A percentile compares a stretch with the other conserved stretches of the same genome.
These are phyloP conservation scores for Natrix natrix DNA, from an alignment of 2,797 vertebrate genomes.

Conservation along the genomic window DNA sequence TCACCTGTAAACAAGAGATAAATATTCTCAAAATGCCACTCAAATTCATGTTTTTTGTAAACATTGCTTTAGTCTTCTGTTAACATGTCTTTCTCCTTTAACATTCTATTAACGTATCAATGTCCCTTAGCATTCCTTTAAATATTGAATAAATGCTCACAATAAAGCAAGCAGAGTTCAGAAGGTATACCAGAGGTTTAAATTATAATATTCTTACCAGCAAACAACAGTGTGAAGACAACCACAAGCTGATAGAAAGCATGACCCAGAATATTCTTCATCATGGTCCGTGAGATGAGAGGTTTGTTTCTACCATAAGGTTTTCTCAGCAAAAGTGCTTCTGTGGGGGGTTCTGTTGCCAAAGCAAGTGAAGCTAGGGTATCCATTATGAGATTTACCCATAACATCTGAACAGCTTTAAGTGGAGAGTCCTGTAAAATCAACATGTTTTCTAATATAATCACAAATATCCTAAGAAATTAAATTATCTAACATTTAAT, in stretches of 20 bases:
- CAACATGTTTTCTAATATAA: constrained; percentile 58
- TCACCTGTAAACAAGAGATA: constrained; percentile 79
- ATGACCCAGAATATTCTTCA: constrained; percentile 99
- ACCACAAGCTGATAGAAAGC: constrained; percentile 92
- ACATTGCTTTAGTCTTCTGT: background rate
- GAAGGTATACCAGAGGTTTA: background rate
- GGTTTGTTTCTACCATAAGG: constrained; percentile 99
- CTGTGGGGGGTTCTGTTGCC: constrained; percentile 97
- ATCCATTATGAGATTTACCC: constrained; percentile 99
- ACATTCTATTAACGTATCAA: background rate
- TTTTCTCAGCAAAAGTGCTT: constrained; percentile 91
- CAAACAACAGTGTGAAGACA: constrained; percentile 95
- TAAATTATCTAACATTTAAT: constrained; percentile 41
- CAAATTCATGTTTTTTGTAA: background rate
- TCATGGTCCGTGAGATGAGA: constrained; percentile 98
- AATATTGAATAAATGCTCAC: background rate
- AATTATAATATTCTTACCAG: constrained; percentile 77
- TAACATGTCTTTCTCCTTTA: background rate
- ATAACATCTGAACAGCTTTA: constrained; percentile 99
- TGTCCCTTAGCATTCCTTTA: background rate
- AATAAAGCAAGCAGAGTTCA: background rate
- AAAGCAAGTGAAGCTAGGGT: constrained; percentile 95
- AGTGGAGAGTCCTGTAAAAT: constrained; percentile 92
- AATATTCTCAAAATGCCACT: background rate
- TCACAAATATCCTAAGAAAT: constrained; percentile 47